phyloP scores from a whole-genome alignment of 2,113 vertebrate species.

The Pimephales promelas region DNA sequence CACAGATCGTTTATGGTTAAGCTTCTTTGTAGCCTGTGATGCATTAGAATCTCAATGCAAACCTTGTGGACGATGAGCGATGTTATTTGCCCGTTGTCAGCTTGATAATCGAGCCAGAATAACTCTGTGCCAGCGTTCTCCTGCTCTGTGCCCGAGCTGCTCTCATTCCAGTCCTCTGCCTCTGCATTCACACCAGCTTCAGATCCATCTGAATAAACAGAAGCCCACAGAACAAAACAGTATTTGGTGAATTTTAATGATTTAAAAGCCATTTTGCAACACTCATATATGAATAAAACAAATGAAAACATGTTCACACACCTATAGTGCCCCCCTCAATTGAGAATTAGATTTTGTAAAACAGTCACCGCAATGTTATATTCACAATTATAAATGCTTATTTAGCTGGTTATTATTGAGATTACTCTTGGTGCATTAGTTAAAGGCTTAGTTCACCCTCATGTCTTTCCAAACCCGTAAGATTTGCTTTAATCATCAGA shows the following conservation, averaged over 20 bases:
- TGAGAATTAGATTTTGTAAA: no score
- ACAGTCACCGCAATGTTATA: not conserved
- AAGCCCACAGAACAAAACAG: not conserved
- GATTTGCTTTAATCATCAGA: no score
- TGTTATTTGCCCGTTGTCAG: conserved; percentile 82
- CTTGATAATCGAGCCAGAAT: conserved; percentile 92
- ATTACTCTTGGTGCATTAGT: no score
- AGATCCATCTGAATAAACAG: conserved; percentile 70
- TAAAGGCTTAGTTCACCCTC: no score
- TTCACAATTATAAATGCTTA: not conserved
- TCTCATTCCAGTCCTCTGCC: conserved; percentile 81
- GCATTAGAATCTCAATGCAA: not conserved
- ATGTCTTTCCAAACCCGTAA: no score
- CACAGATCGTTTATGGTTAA: no score
- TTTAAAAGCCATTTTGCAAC: not conserved
- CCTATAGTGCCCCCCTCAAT: no score
- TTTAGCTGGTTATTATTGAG: not conserved
- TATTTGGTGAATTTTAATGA: not conserved
- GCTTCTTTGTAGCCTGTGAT: not conserved
- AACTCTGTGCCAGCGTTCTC: conserved; percentile 79
- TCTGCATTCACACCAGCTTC: conserved; percentile 68
- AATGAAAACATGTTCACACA: no score
- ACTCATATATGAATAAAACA: no score
- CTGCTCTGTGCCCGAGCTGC: conserved; percentile 78
- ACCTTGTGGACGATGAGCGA: conserved; percentile 90